These are phyloP conservation scores for Catocala nupta DNA, from an alignment of 2,888 invertebrate species.

Conservation along the genomic window DNA sequence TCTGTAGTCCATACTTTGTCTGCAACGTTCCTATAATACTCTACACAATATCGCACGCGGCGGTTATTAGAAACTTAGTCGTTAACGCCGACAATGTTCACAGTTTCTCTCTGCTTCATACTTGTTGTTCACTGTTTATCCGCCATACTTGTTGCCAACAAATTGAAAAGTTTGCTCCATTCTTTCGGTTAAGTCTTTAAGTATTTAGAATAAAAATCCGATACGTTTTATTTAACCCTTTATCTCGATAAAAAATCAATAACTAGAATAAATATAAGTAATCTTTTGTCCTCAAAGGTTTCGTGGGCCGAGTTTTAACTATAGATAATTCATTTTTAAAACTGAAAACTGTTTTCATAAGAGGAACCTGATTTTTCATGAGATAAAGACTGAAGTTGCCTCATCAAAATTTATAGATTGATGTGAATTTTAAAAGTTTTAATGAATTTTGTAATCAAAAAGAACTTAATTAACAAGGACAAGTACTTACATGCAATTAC, in stretches of 20 bases:
- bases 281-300: too few relatives aligned
- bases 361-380: too few relatives aligned
- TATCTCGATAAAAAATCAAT: neutral
- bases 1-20: neutral
- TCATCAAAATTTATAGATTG: too few relatives aligned
- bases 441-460: too few relatives aligned
- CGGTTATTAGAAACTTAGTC: conserved; percentile 46
- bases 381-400: too few relatives aligned
- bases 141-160: conserved; percentile 17
- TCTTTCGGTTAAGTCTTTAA: neutral
- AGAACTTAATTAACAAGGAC: too few relatives aligned
- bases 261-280: too few relatives aligned
- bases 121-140: conserved; percentile 28
- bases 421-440: too few relatives aligned
- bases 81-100: conserved; percentile 30
- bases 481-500: too few relatives aligned
- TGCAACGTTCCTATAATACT: conserved; percentile 15
- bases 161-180: conserved; percentile 31
- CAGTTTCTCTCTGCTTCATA: conserved; percentile 19
- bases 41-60: conserved; percentile 26
- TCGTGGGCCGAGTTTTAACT: too few relatives aligned
- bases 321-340: too few relatives aligned
- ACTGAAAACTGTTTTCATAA: too few relatives aligned
- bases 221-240: neutral
- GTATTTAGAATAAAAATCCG: conserved; percentile 11